These are phyloP conservation scores for Romanogobio albipinnatus DNA, from an alignment of 2,113 vertebrate species.

Conservation along the genomic window DNA sequence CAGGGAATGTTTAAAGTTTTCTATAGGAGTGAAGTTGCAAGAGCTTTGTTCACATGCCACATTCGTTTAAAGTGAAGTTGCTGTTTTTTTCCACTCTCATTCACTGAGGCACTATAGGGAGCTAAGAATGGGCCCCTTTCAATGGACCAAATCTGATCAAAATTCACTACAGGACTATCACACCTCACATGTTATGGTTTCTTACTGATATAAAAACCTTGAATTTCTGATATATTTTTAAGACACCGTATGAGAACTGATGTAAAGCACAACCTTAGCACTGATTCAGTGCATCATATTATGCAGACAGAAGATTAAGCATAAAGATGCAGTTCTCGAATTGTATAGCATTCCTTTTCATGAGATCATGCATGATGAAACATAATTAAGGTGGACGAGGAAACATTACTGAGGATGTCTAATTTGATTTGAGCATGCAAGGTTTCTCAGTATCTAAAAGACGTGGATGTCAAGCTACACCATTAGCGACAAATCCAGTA, in stretches of 20 bases:
- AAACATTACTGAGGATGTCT: neutral
- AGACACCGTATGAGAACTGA: neutral
- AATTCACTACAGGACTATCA: conserved; percentile 14
- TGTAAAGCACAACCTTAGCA: neutral
- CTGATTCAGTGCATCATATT: neutral
- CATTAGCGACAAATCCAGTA: neutral
- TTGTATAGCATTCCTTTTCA: neutral
- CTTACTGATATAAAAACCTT: neutral
- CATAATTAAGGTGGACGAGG: neutral
- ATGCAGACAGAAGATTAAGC: neutral
- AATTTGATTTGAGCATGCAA: neutral
- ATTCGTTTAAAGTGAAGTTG: conserved; percentile 56
- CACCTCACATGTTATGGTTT: conserved; percentile 11
- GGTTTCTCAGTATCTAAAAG: neutral
- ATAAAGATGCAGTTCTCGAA: neutral
- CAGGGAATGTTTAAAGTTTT: neutral
- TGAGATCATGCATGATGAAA: neutral
- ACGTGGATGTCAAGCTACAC: neutral
- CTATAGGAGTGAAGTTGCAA: neutral
- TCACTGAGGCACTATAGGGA: conserved; percentile 16
- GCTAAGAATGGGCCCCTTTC: conserved; percentile 12
- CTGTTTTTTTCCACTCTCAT: neutral
- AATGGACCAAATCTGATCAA: conserved; percentile 24
- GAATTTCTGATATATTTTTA: neutral
- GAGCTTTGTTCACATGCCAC: conserved; percentile 69